Base-by-base conservation (phyloP, 2,797 vertebrate genomes). In the Galago senegalensis region DNA sequence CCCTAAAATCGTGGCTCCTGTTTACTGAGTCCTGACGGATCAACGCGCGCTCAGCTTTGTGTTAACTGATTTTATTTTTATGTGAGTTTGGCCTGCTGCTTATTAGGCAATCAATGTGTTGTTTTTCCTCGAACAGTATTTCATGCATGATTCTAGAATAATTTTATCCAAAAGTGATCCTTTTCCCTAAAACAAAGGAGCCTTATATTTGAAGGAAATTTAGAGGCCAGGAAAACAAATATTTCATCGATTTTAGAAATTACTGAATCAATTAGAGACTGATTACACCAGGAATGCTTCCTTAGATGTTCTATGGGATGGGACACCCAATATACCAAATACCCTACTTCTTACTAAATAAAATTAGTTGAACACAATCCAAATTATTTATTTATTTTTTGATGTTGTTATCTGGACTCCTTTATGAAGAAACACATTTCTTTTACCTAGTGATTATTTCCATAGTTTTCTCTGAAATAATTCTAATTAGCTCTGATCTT, bases 311-410 rank as follows among this genome's bases (percentile, higher is more conserved):
- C 92, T 23, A 75, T 69, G 6, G 17, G 2, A 18, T 67, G 10
- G 60, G 31, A 27, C 2, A 75, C 7, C 56, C 3, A 75, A 25
- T 53, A 43, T 84, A 46, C 21, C 17, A 73, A 83, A 67, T 75
- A 5, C 12, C 6, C 4, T 25, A 73, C 79, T 61, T 0, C 7
- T 40, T 60, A 63, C 21, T 69, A n/a, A 40, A 18, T 75, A 61
- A 76, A 81, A 49, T 10, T n/a, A 46, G 3, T 1, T 67, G 60
- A 88, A 21, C 79, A 17, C 40, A 87, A 53, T 49, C 34, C 14
- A 87, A 67, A 60, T 82, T 72, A 46, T 85, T 93, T 75, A 40
- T 58, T 93, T 90, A 80, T 25, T 34, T 81, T 83, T 87, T 89
- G 37, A 14, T 69, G 20, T 34, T 87, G 13, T 84, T n/a, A 16